Evolutionary conservation across 30 jellyfish, hydroid and myxozoan species (phyloP).

Genomic region (Clytia hemisphaerica): DNA sequence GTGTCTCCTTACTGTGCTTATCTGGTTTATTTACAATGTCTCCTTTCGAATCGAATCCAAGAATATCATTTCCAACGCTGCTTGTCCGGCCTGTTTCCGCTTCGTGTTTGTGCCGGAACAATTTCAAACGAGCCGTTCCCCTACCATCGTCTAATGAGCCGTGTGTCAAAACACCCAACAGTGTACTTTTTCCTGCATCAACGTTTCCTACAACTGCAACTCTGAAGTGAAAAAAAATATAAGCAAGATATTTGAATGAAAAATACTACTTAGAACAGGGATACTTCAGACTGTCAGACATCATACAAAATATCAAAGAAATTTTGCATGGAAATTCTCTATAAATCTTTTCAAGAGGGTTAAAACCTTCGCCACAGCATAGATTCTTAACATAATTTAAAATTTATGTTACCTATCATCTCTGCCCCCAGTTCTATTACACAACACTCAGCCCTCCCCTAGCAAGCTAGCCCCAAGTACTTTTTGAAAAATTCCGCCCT

Average conservation of each 20-base stretch:
- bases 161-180: slow-evolving; percentile 86
- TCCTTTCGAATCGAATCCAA: slow-evolving; percentile 91
- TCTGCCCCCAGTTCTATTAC: too few relatives aligned
- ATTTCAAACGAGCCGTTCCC: slow-evolving; percentile 84
- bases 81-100: slow-evolving; percentile 97
- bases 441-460: too few relatives aligned
- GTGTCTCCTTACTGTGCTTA: slow-evolving; percentile 61
- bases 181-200: slow-evolving; percentile 95
- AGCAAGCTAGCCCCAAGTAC: too few relatives aligned
- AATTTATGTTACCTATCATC: too few relatives aligned
- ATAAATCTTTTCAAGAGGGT: too few relatives aligned
- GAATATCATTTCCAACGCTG: slow-evolving; percentile 90
- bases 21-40: slow-evolving; percentile 83
- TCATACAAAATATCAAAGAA: too few relatives aligned
- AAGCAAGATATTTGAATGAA: too few relatives aligned
- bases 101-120: slow-evolving; percentile 87
- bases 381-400: background rate
- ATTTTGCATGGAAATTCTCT: too few relatives aligned
- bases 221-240: slow-evolving; percentile 21
- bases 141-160: slow-evolving; percentile 93
- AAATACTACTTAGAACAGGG: slow-evolving; percentile 7
- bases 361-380: too few relatives aligned
- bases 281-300: background rate
- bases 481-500: too few relatives aligned
- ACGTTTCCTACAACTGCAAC: slow-evolving; percentile 98